phyloP scores from a whole-genome alignment of 2,888 invertebrate genomes.

The Teleiodes luculella region DNA sequence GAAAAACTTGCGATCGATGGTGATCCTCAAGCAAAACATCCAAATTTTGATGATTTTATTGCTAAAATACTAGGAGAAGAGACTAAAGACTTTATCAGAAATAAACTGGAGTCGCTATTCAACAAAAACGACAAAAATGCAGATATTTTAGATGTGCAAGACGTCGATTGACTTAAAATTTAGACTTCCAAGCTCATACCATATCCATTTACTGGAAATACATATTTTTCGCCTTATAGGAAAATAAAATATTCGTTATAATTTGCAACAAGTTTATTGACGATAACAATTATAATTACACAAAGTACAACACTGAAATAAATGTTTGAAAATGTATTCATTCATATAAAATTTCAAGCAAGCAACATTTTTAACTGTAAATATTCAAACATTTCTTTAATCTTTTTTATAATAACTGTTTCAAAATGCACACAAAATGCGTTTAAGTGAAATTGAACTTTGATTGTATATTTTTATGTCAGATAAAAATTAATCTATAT shows the following conservation, averaged over 20 bases:
- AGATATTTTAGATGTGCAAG: background rate
- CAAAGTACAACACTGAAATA: slow-evolving; percentile 64
- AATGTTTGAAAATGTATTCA: slow-evolving; percentile 37
- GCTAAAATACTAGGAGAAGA: slow-evolving; percentile 12
- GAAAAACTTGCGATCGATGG: slow-evolving; percentile 4
- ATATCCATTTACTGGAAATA: background rate
- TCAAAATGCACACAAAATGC: slow-evolving; percentile 4
- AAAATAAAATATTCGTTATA: background rate
- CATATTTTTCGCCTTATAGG: background rate
- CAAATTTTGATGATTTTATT: slow-evolving; percentile 13
- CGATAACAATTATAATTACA: slow-evolving; percentile 68
- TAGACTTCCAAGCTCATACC: too few species aligned
- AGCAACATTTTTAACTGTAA: slow-evolving; percentile 49
- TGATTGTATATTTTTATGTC: background rate
- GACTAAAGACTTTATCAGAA: slow-evolving; percentile 8
- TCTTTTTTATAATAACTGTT: background rate
- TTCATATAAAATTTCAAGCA: slow-evolving; percentile 32
- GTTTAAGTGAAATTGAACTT: background rate
- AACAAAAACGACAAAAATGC: background rate
- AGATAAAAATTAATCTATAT: too few species aligned
- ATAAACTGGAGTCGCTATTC: background rate
- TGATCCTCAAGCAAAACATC: slow-evolving; percentile 5
- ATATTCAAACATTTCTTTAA: slow-evolving; percentile 29
- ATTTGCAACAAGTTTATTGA: slow-evolving; percentile 60
- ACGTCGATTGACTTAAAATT: background rate